These are phyloP conservation scores for Balanococcus diminutus DNA, from an alignment of 2,888 invertebrate species.

Conservation along the genomic window DNA sequence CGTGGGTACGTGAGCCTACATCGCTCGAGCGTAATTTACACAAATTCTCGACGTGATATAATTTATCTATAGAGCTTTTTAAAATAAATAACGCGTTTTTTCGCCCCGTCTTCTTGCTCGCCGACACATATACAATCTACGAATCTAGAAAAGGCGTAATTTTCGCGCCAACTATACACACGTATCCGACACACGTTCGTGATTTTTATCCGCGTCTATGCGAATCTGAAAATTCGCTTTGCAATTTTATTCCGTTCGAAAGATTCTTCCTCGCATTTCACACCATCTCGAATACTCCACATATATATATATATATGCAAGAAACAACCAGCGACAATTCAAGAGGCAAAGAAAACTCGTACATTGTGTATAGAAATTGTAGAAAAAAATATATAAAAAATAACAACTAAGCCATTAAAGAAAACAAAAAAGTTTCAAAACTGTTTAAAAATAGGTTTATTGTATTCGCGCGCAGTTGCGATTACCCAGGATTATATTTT, in stretches of 20 bases:
- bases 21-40: not conserved
- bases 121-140: not conserved
- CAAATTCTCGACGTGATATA: not conserved
- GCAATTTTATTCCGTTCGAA: slow-evolving; percentile 11
- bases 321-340: not conserved
- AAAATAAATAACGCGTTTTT: slow-evolving; percentile 4
- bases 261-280: not conserved
- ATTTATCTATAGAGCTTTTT: not conserved
- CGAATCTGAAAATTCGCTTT: not conserved
- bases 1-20: not conserved
- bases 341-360: not conserved
- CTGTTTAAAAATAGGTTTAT: slow-evolving; percentile 17
- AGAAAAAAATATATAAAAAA: not conserved
- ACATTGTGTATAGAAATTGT: not conserved
- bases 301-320: not conserved
- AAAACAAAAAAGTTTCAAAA: slow-evolving; percentile 15
- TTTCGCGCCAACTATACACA: not conserved
- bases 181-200: not conserved
- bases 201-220: not conserved
- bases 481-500: slow-evolving; percentile 23
- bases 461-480: not conserved
- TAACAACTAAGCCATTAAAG: not conserved
- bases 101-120: not conserved
- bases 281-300: not conserved
- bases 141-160: not conserved